Evolutionary conservation across 2,113 vertebrate genomes (phyloP), one percentile per base, ranked within the genome.

Genomic region (Bujurquina vittata): DNA sequence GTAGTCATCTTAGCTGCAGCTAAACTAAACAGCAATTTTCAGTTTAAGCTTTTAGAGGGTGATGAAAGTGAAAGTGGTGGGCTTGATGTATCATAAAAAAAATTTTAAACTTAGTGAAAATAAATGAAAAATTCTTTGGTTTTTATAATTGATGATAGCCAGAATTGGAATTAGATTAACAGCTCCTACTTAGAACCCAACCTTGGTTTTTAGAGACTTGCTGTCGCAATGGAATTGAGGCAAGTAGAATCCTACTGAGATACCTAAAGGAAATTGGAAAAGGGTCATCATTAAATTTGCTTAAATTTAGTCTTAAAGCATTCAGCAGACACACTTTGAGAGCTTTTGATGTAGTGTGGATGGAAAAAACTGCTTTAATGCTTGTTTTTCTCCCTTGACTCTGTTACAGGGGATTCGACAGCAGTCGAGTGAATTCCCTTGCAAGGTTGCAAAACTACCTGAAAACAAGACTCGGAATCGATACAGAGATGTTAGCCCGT

Each of bases 401-500:
- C 77, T 80, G 84, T 77, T 23, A 12, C 92, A 99, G 98, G 97
- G 98, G 75, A 98, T 99, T 91, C 97, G 96, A 86, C 97, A 97
- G 33, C 96, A 98, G 96, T 98, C 98, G 80, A 97, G 97, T 93
- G 98, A 99, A 92, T 97, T 99, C 89, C 97, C 98, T 1, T 99
- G 98, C 88, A 97, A 96, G 95, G 92, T 98, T 92, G 98, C 98
- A 90, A 99, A 98, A 95, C 95, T 96, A 92, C 97, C 96, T 9
- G 97, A 97, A 94, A 99, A 99, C 94, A 99, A 98, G 96, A 97
- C 88, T 85, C 96, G 98, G 92, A 99, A 99, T 93, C 98, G 98
- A 92, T 99, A 99, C 96, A 96, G 98, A 96, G 98, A 99, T 87
- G 98, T 99, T 92, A 99, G 98, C 88, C 98, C 98, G 60, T 99